These are phyloP conservation scores for Pelecanus crispus DNA, from an alignment of 2,113 vertebrate genomes.

Conservation along the genomic window DNA sequence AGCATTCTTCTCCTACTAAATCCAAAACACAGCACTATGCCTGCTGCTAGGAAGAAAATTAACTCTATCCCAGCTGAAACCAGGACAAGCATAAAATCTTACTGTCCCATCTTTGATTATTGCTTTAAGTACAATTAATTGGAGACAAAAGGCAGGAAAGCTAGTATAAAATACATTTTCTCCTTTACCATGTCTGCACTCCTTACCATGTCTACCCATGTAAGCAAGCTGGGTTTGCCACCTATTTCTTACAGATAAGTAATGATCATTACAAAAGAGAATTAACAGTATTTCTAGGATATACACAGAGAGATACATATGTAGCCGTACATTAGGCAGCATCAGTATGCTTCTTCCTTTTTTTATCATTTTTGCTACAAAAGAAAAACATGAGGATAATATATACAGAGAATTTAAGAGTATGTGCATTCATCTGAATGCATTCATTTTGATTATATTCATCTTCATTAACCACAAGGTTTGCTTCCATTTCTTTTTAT, in stretches of 20 bases:
- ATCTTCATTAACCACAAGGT: conserved; percentile 29
- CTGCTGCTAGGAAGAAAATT: no score
- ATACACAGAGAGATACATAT: neutral
- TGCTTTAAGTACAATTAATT: neutral
- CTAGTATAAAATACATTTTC: neutral
- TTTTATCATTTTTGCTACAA: neutral
- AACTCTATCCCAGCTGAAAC: no score
- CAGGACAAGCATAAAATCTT: neutral
- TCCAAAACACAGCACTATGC: no score
- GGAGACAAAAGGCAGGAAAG: neutral
- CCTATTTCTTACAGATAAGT: neutral
- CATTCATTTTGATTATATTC: conserved; percentile 20
- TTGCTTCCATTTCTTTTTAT: conserved; percentile 13
- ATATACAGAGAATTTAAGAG: conserved; percentile 13
- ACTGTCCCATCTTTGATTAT: neutral
- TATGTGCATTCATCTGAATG: neutral
- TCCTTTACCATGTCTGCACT: neutral
- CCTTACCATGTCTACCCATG: no score
- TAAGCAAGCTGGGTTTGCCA: neutral
- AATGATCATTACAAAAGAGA: neutral
- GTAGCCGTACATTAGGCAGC: neutral
- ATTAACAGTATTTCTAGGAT: neutral
- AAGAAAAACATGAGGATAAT: neutral
- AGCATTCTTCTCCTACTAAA: no score
- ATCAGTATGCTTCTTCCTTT: neutral